Evolutionary conservation across 2,797 vertebrate genomes (phyloP), one percentile per base, ranked within the genome.

Genomic region (Petrocephalus sullivani): DNA sequence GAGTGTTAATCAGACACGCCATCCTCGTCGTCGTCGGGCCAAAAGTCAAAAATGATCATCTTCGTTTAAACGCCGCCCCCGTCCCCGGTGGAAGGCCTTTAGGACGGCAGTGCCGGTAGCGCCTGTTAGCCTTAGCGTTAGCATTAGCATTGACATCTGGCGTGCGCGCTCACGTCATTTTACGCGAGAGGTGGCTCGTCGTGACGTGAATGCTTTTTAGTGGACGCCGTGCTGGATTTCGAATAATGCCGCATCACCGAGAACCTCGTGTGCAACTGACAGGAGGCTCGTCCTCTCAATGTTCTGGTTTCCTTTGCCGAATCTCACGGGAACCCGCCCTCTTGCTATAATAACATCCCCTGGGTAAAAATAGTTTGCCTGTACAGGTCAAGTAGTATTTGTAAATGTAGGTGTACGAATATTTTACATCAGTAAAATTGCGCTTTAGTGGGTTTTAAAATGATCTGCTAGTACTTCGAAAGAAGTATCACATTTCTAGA

Each of bases 191-290:
- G 89, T 87, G 89, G 84, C 85, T 81, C 84, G 87, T 89, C 82
- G 88, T 86, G 89, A 89, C 89, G 89, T 89, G 28, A 21, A 23
- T 41, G 64, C 60, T 54, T 81, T 41, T 64, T 87, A 89, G 84
- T 88, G 87, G 89, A 23, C 57, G 87, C 28, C 60, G 9, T 82
- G 87, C 56, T 21, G 46, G 28, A 86, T 89, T 89, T 89, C 87
- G 86, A 89, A 89, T 86, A 89, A 89, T 89, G 89, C 89, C 56
- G 84, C 88, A 87, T 84, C 58, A 23, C 61, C 37, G 14, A 41
- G 28, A 85, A 16, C 78, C 28, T 58, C 51, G 49, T 33, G 51
- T 8, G 53, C 53, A 78, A 89, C 60, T 89, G 87, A 75, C 87
- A 84, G 61, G 28, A 33, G 33, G 61, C 8, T 60, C 3, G 58